These are phyloP conservation scores for Datnioides undecimradiatus DNA, from an alignment of 2,113 vertebrate genomes.

Conservation along the genomic window DNA sequence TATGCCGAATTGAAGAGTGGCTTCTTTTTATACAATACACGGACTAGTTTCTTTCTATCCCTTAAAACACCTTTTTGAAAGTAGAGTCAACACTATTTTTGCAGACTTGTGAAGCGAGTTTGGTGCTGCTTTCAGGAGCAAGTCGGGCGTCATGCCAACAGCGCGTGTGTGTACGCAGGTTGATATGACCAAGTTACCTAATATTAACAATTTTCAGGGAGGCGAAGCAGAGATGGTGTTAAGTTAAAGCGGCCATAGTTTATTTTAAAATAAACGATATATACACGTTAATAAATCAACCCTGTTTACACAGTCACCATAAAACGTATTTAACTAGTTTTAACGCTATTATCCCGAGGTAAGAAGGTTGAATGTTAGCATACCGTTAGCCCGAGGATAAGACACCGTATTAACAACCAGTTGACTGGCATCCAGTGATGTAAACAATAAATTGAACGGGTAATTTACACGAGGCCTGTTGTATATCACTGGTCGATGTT, in stretches of 20 bases:
- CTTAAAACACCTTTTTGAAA: fast-evolving
- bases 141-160: background rate
- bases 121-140: background rate
- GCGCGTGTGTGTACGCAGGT: background rate
- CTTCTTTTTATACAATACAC: fast-evolving
- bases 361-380: background rate
- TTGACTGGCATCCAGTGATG: background rate
- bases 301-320: background rate
- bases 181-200: background rate
- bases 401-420: background rate
- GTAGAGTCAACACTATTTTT: background rate
- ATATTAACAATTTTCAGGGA: background rate
- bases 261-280: fast-evolving
- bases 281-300: too few species aligned
- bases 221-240: background rate
- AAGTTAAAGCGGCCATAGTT: background rate
- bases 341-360: background rate
- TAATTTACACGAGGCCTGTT: fast-evolving
- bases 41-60: fast-evolving
- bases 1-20: conserved; percentile 10
- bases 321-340: too few species aligned
- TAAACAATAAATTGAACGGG: too few species aligned
- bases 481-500: background rate
- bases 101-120: background rate
- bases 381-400: background rate